These are phyloP conservation scores for Amphilophus citrinellus DNA, from an alignment of 2,113 vertebrate species.

Conservation along the genomic window DNA sequence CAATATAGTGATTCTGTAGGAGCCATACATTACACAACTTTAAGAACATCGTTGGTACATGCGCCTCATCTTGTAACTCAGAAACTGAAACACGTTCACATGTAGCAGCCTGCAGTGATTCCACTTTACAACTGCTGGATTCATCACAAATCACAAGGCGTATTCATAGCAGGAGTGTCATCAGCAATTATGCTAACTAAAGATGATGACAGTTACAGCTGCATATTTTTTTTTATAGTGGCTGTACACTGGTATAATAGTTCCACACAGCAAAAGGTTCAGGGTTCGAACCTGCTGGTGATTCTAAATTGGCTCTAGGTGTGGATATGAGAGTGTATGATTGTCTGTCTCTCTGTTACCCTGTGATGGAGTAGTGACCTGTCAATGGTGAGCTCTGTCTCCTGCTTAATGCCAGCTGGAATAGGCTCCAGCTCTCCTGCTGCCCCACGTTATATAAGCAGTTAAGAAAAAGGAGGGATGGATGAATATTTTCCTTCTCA, in stretches of 20 bases:
- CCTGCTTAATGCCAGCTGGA: background rate
- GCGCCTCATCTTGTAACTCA: no score
- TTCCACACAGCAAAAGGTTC: background rate
- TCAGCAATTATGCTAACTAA: no score
- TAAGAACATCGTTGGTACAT: no score
- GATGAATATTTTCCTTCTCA: background rate
- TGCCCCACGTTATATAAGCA: background rate
- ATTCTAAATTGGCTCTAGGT: background rate
- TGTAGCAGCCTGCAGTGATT: no score
- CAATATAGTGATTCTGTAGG: background rate
- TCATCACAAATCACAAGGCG: no score
- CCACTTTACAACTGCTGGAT: no score
- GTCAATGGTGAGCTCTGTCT: background rate
- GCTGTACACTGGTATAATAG: background rate
- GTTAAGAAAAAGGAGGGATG: background rate
- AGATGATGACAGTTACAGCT: background rate
- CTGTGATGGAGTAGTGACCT: background rate
- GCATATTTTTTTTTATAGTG: background rate
- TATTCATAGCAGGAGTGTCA: no score
- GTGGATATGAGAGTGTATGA: background rate
- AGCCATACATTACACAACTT: background rate
- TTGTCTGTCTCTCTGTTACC: background rate
- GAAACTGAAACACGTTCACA: no score
- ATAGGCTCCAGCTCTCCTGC: background rate
- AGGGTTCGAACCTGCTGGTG: background rate